A percentile compares a stretch with the other conserved stretches of the same genome.
phyloP scores from a whole-genome alignment of 2,888 invertebrate genomes.

The Pristionchus fissidentatus region DNA sequence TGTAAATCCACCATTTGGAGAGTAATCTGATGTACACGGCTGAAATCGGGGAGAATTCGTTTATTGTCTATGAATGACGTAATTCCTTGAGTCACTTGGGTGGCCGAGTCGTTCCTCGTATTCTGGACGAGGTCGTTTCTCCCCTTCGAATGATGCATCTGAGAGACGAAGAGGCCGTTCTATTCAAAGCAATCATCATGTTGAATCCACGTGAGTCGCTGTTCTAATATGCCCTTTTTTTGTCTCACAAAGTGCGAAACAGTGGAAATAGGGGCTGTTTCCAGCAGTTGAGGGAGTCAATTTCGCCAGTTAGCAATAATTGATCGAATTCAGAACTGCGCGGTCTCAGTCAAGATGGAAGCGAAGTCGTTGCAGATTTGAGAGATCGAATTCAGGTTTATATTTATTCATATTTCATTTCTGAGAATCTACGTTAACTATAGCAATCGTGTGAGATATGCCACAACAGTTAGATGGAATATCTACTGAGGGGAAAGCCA shows the following conservation, averaged over 20 bases:
- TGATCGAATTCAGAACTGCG: conserved; percentile 64
- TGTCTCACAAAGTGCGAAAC: neutral
- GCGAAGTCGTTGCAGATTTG: conserved; percentile 72
- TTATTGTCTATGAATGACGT: neutral
- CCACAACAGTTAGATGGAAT: no score
- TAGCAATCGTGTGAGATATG: no score
- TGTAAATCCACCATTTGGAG: neutral
- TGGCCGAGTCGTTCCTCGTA: conserved; percentile 70
- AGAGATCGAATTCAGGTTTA: conserved; percentile 70
- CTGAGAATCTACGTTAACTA: conserved; percentile 40
- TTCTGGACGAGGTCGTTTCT: conserved; percentile 71
- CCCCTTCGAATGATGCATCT: conserved; percentile 71
- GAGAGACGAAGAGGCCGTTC: conserved; percentile 72
- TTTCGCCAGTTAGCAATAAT: neutral
- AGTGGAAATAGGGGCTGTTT: neutral
- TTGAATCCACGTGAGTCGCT: conserved; percentile 71
- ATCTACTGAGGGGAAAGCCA: no score
- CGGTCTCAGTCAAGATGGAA: conserved; percentile 66
- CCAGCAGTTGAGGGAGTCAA: neutral
- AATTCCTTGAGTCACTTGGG: conserved; percentile 71
- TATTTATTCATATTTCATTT: no score
- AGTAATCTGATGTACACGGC: neutral
- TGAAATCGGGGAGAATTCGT: no score
- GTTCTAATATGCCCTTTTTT: neutral
- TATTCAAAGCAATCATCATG: conserved; percentile 72